phyloP scores from a whole-genome alignment of 2,888 invertebrate species.

The Andrena praecox region DNA sequence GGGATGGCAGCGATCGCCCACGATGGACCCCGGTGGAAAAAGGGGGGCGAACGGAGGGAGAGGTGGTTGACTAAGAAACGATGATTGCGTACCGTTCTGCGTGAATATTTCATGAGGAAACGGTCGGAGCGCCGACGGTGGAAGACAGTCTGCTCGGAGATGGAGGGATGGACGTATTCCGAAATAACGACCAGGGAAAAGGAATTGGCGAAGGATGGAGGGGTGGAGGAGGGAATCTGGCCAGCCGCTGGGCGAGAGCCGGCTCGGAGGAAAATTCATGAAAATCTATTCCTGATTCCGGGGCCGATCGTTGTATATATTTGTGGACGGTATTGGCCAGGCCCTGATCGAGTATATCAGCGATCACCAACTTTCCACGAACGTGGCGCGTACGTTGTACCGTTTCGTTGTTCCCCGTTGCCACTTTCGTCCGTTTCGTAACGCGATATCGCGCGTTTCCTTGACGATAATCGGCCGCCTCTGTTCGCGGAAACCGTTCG shows the following conservation, averaged over 20 bases:
- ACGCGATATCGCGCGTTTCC: not conserved
- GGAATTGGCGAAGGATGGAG: conserved; percentile 11
- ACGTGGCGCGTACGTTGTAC: not conserved
- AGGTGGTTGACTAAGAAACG: conserved; percentile 77
- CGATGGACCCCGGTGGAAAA: conserved; percentile 5
- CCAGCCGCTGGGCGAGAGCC: conserved; percentile 56
- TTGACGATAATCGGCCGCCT: conserved; percentile 3
- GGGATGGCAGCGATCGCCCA: conserved; percentile 34
- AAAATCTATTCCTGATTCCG: conserved; percentile 77
- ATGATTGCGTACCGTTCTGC: conserved; percentile 75
- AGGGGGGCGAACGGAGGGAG: conserved; percentile 41
- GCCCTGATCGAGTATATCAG: conserved; percentile 12
- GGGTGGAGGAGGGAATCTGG: conserved; percentile 46
- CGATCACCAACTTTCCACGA: conserved; percentile 35
- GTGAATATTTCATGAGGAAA: conserved; percentile 82
- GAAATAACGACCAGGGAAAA: conserved; percentile 33
- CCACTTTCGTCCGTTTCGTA: not conserved
- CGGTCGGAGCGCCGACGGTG: conserved; percentile 44
- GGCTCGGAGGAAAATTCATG: conserved; percentile 75
- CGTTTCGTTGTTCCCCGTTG: conserved; percentile 9
- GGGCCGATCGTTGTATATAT: conserved; percentile 67
- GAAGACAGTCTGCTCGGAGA: conserved; percentile 2
- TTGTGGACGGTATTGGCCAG: conserved; percentile 31
- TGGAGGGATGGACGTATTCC: conserved; percentile 35
- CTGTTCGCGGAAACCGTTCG: conserved; percentile 15